Evolutionary conservation across 2,113 vertebrate genomes (phyloP), one percentile per base, ranked within the genome.

Genomic region (Riparia riparia): DNA sequence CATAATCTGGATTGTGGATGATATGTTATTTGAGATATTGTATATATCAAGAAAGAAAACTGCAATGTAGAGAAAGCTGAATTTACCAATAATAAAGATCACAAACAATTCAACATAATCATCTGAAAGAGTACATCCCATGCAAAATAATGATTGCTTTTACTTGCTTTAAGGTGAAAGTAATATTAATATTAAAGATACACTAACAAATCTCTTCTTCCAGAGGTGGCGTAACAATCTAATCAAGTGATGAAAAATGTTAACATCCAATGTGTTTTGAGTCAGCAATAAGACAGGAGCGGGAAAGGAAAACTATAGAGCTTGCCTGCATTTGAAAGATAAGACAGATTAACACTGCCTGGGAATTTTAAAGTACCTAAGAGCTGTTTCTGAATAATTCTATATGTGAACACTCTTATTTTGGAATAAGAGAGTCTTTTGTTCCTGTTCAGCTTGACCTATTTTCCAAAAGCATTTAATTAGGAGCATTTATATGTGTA

Each of bases 401-500:
- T 92, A 91, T 94, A 96, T 10, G 65, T 93, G 77, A 91, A 87
- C 7, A 7, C n/a, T 78, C 51, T 87, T 89, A 87, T 81, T 95
- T 87, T 93, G 78, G 73, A 95, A 85, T 94, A 93, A 94, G 49
- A 87, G 65, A 94, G 61, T 60, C 73, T 90, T 91, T 96, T 95
- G 92, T 95, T 95, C 57, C 73, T 78, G 47, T 85, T 94, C 84
- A 95, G 90, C 78, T 71, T 97, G 96, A 94, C 94, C 93, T 70
- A 95, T 37, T 96, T 97, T 96, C 73, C 53, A 68, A 85, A 66
- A 87, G 66, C 69, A 71, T 94, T 93, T 93, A 93, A 87, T 93
- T 83, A 95, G 78, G 61, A 95, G 82, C 49, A 85, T 83, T 87
- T 94, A 88, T 90, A 91, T 60, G 57, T 82, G 45, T 82, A 96